Evolutionary conservation across 2,888 invertebrate genomes (phyloP).

Genomic region (Cerceris rybyensis): DNA sequence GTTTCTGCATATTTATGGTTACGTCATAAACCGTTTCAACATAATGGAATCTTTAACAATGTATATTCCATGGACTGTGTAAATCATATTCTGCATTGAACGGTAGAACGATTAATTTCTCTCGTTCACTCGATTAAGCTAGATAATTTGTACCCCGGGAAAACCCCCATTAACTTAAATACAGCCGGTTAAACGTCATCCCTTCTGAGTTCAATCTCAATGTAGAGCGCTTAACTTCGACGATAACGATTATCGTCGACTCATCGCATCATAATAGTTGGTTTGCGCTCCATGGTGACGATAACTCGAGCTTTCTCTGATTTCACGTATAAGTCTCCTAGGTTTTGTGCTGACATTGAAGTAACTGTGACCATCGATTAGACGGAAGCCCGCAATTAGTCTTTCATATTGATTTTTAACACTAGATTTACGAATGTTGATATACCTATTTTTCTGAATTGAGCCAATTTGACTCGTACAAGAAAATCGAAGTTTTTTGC

Average conservation of each 20-base stretch:
- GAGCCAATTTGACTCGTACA: too few species aligned
- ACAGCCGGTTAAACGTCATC: slow-evolving; percentile 50
- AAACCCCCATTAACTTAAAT: slow-evolving; percentile 47
- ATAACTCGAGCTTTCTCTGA: slow-evolving; percentile 44
- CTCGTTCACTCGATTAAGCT: slow-evolving; percentile 39
- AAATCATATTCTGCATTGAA: slow-evolving; percentile 6
- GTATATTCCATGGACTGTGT: background rate
- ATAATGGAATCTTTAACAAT: too few species aligned
- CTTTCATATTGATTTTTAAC: background rate
- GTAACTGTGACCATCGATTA: slow-evolving; percentile 44
- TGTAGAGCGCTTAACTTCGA: slow-evolving; percentile 62
- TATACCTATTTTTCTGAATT: too few species aligned
- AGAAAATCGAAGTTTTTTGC: too few species aligned
- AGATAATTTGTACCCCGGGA: slow-evolving; percentile 52
- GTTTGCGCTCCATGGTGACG: slow-evolving; percentile 53
- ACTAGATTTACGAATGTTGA: too few species aligned
- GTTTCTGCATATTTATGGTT: too few species aligned
- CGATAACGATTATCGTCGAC: slow-evolving; percentile 69
- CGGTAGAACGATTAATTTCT: slow-evolving; percentile 32
- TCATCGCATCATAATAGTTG: slow-evolving; percentile 65
- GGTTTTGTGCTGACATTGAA: slow-evolving; percentile 24
- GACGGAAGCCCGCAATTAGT: slow-evolving; percentile 18
- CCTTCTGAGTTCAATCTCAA: slow-evolving; percentile 52
- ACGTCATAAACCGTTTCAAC: too few species aligned
- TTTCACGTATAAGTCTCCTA: slow-evolving; percentile 33